Base-by-base conservation (phyloP, 1,140 invertebrate species). In the Zophobas morio region DNA sequence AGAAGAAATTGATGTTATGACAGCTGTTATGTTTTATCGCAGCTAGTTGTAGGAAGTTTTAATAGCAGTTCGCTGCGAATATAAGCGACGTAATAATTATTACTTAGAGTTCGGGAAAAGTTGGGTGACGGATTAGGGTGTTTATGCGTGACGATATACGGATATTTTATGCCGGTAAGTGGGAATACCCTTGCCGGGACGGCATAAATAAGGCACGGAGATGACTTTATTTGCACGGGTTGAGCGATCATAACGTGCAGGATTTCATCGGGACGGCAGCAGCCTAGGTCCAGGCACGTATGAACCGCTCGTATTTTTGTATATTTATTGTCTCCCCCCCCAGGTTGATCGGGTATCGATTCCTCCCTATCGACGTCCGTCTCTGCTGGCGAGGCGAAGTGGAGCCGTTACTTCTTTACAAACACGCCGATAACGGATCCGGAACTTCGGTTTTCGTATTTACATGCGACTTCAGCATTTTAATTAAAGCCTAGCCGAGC, bases 401-500 rank as follows among this genome's bases (percentile, higher is more conserved):
- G 36, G 71, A 74, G 71, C 71, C 54, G 71, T 74, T 74, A 40
- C 71, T 74, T 74, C 51, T 74, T 74, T 74, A 74, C 54, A 74
- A 74, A 74, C 71, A 74, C 49, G 39, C 60, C 60, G 39, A 66
- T 66, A 66, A 66, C 60, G 49, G 71, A 74, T 57, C 49, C 71
- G 46, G 54, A 57, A 42, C 51, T 56, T 74, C 39, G 49, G 51
- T 42, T 74, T 53, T 57, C 71, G 71, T 74, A 74, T 74, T 74
- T 74, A 74, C 71, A 74, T 74, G 71, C 51, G 71, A 74, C 71
- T 74, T 74, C 71, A 57, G 71, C 49, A 74, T 74, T 74, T 74
- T 74, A 74, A 74, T 74, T 74, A 74, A 74, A 74, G 71, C 71
- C 40, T 49, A 32, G 51, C 40, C 35, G 54, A 57, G 51, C 49